These are phyloP conservation scores for Centropyge bicolor DNA, from an alignment of 2,797 vertebrate genomes.

Conservation along the genomic window DNA sequence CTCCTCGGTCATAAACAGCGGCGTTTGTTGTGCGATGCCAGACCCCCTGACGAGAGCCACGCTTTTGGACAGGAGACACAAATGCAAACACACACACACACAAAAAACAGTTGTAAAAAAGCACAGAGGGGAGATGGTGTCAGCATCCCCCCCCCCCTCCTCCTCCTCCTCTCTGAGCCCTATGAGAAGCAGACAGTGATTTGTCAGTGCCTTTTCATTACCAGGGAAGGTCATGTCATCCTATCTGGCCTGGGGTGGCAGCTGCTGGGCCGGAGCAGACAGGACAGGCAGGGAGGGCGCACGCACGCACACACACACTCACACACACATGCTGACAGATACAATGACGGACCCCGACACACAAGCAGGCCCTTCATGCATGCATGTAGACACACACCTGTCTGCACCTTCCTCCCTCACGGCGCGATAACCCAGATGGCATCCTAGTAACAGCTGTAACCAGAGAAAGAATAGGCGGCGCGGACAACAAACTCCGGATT, in stretches of 20 bases:
- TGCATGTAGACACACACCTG: slow-evolving; percentile 56
- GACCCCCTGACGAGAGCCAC: slow-evolving; percentile 43
- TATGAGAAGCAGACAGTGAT: slow-evolving; percentile 78
- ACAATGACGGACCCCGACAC: slow-evolving; percentile 42
- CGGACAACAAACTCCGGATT: slow-evolving; percentile 31
- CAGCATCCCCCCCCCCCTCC: slow-evolving; percentile 54
- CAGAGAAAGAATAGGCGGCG: slow-evolving; percentile 36
- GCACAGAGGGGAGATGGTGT: slow-evolving; percentile 36
- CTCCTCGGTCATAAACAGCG: slow-evolving; percentile 56
- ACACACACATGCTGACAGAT: slow-evolving; percentile 30
- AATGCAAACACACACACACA: slow-evolving; percentile 23
- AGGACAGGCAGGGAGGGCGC: slow-evolving; percentile 46
- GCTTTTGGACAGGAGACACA: slow-evolving; percentile 22
- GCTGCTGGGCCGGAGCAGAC: slow-evolving; percentile 73
- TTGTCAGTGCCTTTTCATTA: slow-evolving; percentile 84
- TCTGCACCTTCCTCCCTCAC: slow-evolving; percentile 62
- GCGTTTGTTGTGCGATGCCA: slow-evolving; percentile 49
- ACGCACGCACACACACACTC: slow-evolving; percentile 31
- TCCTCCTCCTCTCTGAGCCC: slow-evolving; percentile 46
- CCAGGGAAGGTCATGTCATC: slow-evolving; percentile 81
- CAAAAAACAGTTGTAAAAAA: slow-evolving; percentile 28
- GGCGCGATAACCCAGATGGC: slow-evolving; percentile 66
- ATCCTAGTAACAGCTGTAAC: slow-evolving; percentile 73
- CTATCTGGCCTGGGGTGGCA: slow-evolving; percentile 80
- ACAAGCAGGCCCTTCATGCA: slow-evolving; percentile 56